phyloP scores from a whole-genome alignment of 1,140 invertebrate species.

The Limonius californicus region DNA sequence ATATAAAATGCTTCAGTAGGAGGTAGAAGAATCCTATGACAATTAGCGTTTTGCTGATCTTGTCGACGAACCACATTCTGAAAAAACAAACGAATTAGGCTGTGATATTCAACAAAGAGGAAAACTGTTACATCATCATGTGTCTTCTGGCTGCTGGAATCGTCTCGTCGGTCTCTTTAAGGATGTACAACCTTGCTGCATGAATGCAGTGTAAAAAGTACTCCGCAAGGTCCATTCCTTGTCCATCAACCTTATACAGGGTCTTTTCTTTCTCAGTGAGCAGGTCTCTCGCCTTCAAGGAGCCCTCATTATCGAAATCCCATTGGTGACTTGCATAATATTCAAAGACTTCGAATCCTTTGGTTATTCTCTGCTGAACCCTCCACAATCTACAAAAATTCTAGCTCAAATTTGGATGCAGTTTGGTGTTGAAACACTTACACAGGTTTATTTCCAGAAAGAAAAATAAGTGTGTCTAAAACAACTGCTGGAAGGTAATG shows the following conservation, averaged over 20 bases:
- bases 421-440: constrained; percentile 40
- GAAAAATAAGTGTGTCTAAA: constrained; percentile 68
- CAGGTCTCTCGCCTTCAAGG: constrained; percentile 33
- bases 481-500: constrained; percentile 82
- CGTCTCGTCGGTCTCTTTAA: constrained; percentile 55
- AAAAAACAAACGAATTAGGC: constrained; percentile 23
- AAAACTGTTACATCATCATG: constrained; percentile 41
- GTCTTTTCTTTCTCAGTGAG: constrained; percentile 44
- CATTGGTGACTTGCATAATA: constrained; percentile 50
- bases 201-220: constrained; percentile 46
- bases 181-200: constrained; percentile 49
- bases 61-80: constrained; percentile 43
- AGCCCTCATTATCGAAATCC: constrained; percentile 48
- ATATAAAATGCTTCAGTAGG: constrained; percentile 21
- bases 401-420: background rate
- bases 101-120: background rate
- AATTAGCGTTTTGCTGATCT: constrained; percentile 33
- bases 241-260: constrained; percentile 45
- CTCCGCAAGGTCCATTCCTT: constrained; percentile 43
- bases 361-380: constrained; percentile 44
- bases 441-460: constrained; percentile 80
- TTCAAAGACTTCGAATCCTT: constrained; percentile 49
- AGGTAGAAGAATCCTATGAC: constrained; percentile 30
- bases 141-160: constrained; percentile 51
- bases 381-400: constrained; percentile 23